Conservation (phyloP, 2,888 invertebrate species). For the Archips xylosteana region DNA sequence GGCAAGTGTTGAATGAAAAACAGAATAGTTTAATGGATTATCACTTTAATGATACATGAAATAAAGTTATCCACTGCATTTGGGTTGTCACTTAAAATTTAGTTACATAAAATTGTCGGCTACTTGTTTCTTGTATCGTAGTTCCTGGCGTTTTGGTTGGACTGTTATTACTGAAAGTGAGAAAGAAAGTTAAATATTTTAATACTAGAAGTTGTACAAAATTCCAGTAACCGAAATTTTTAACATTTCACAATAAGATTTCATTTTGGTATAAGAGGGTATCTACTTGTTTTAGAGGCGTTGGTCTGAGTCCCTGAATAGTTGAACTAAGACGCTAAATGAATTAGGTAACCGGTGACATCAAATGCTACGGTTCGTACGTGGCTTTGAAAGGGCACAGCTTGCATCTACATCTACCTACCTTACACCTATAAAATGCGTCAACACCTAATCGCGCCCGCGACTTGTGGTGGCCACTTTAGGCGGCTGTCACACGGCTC, state of each 20-base stretch:
- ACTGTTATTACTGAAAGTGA: constrained; percentile 68
- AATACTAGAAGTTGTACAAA: too few species aligned
- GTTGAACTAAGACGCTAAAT: not conserved
- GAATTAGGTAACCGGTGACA: not conserved
- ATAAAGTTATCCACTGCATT: constrained; percentile 48
- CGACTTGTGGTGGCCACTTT: not conserved
- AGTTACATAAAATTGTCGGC: not conserved
- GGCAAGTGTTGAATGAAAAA: constrained; percentile 92
- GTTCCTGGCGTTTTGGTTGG: constrained; percentile 56
- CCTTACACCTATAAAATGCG: too few species aligned
- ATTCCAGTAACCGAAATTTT: too few species aligned
- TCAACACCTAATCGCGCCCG: too few species aligned
- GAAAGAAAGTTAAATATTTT: constrained; percentile 18
- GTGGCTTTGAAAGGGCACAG: too few species aligned
- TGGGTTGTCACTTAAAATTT: constrained; percentile 23
- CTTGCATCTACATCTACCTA: too few species aligned
- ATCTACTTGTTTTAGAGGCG: too few species aligned
- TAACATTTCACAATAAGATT: too few species aligned
- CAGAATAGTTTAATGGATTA: constrained; percentile 73
- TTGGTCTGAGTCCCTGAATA: too few species aligned
- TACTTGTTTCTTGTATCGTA: constrained; percentile 6
- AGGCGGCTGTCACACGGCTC: too few species aligned
- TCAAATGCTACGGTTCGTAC: too few species aligned
- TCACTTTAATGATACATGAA: constrained; percentile 50
- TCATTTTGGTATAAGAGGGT: too few species aligned